phyloP scores from a whole-genome alignment of 2,797 vertebrate species.

The Delichon dasypus region DNA sequence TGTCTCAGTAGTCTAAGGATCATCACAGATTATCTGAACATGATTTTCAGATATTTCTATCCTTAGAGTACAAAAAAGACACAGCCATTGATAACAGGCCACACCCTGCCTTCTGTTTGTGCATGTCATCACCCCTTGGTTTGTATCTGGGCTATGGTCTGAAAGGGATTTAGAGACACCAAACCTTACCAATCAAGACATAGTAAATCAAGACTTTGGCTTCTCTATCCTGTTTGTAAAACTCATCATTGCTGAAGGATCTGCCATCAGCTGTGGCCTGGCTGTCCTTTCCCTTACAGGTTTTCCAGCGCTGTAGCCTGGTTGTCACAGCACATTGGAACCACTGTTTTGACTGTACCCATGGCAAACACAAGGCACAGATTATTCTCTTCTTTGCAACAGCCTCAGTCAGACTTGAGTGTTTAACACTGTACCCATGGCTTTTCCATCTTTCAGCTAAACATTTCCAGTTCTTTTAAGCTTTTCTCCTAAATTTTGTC shows the following conservation, averaged over 20 bases:
- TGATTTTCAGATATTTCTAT: neutral
- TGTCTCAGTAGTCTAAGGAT: neutral
- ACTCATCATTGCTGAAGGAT: neutral
- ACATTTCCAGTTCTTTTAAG: neutral
- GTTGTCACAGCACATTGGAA: neutral
- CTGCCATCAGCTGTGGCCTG: neutral
- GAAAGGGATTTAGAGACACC: neutral
- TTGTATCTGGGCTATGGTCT: neutral
- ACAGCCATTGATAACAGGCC: neutral
- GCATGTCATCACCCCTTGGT: neutral
- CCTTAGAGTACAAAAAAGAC: neutral
- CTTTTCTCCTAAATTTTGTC: neutral
- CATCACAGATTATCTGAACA: neutral
- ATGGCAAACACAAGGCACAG: rapidly evolving
- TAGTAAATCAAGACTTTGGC: neutral
- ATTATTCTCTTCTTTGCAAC: neutral
- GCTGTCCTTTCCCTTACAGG: neutral
- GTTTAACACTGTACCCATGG: neutral
- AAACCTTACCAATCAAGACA: neutral
- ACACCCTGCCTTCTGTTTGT: neutral
- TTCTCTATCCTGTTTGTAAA: neutral
- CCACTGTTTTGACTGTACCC: neutral
- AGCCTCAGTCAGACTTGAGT: neutral
- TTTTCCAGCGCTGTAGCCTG: neutral
- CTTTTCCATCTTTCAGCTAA: neutral